These are phyloP conservation scores for Lutraria rhynchaena DNA, from an alignment of 1,140 invertebrate genomes.

Conservation along the genomic window DNA sequence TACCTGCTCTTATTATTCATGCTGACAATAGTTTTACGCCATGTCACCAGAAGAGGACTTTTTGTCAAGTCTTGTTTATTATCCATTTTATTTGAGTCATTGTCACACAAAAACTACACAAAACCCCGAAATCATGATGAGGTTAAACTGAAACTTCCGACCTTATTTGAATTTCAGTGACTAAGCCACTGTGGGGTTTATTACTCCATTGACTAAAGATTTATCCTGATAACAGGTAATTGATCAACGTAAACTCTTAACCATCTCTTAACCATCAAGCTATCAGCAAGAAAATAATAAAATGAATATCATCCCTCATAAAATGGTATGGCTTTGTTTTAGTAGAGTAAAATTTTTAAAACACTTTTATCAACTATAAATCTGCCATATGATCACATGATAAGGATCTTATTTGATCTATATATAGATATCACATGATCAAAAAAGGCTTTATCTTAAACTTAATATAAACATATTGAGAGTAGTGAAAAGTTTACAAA, in stretches of 20 bases:
- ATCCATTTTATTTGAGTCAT: slow-evolving; percentile 24
- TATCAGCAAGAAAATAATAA: slow-evolving; percentile 9
- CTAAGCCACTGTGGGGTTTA: slow-evolving; percentile 13
- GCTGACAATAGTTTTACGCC: slow-evolving; percentile 38
- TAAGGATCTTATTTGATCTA: slow-evolving; percentile 28
- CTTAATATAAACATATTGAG: background rate
- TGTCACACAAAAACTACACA: slow-evolving; percentile 16
- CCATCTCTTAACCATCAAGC: slow-evolving; percentile 5
- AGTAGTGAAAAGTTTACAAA: slow-evolving; percentile 15
- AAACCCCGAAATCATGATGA: slow-evolving; percentile 13
- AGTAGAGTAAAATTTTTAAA: background rate
- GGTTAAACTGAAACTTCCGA: slow-evolving; percentile 40
- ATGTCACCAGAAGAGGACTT: slow-evolving; percentile 40
- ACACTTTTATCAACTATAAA: slow-evolving; percentile 17
- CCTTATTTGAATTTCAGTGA: slow-evolving; percentile 35
- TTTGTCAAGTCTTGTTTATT: slow-evolving; percentile 1
- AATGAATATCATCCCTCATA: background rate
- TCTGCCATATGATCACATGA: background rate
- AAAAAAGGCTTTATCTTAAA: slow-evolving; percentile 10
- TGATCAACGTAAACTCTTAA: slow-evolving; percentile 21
- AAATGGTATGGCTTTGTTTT: slow-evolving; percentile 36
- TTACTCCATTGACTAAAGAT: background rate
- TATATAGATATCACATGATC: slow-evolving; percentile 25
- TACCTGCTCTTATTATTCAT: slow-evolving; percentile 54
- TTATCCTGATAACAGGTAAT: slow-evolving; percentile 17